phyloP scores from a whole-genome alignment of 2,797 vertebrate genomes.

The Poeciliopsis paucimaculata region DNA sequence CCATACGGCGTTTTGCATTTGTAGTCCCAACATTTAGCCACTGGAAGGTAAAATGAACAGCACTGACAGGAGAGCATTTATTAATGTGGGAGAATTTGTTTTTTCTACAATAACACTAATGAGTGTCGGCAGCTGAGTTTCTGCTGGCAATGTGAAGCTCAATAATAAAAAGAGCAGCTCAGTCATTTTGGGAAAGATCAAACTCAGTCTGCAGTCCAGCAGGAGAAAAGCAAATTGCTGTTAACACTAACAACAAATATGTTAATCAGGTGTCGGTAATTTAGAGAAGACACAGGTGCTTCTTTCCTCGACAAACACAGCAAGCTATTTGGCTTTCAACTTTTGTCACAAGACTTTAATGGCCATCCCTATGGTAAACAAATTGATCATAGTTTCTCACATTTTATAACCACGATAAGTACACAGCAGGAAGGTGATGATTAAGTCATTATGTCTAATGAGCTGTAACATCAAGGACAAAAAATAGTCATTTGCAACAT shows the following conservation, averaged over 20 bases:
- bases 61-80: background rate
- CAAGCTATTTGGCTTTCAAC: background rate
- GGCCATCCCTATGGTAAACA: background rate
- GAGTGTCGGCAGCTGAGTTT: background rate
- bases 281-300: background rate
- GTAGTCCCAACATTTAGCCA: background rate
- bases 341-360: background rate
- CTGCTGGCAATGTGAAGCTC: background rate
- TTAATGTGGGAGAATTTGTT: background rate
- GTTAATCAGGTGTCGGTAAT: background rate
- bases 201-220: background rate
- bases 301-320: background rate
- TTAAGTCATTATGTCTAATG: conserved; percentile 1
- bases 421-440: background rate
- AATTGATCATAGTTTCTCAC: background rate
- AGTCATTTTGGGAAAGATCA: conserved; percentile 2
- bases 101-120: background rate
- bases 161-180: background rate
- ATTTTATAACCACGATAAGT: background rate
- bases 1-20: background rate
- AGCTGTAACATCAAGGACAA: background rate
- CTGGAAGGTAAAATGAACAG: background rate
- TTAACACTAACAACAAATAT: background rate
- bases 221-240: background rate
- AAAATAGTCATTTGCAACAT: background rate